Percentiles rank a stretch among this genome's conserved stretches.
These are phyloP conservation scores for Oreonectes daqikongensis DNA, from an alignment of 2,797 vertebrate species.

Conservation along the genomic window DNA sequence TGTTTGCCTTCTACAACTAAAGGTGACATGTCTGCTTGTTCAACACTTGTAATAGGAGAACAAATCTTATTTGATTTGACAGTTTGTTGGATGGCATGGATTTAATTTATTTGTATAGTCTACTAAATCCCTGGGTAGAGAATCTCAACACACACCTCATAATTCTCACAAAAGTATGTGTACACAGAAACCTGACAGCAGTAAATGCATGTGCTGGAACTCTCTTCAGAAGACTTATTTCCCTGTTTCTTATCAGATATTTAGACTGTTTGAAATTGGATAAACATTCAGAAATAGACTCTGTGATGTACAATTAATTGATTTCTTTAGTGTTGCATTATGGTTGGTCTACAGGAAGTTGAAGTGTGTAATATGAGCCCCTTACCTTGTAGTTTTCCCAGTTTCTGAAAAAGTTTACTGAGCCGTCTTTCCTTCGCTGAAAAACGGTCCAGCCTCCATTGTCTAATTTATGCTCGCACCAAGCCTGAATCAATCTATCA, in stretches of 20 bases:
- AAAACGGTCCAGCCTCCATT: constrained; percentile 98
- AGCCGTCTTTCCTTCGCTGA: constrained; percentile 92
- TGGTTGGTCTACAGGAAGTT: neutral
- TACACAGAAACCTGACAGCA: neutral
- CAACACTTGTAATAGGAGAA: neutral
- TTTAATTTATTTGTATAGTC: neutral
- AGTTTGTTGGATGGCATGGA: neutral
- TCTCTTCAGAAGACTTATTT: neutral
- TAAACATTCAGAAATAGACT: neutral
- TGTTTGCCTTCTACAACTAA: constrained; percentile 10
- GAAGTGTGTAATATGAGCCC: neutral
- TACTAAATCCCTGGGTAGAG: neutral
- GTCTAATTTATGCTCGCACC: constrained; percentile 95
- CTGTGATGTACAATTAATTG: neutral
- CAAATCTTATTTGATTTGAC: neutral
- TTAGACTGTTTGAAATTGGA: constrained; percentile 25
- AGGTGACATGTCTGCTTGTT: constrained; percentile 30
- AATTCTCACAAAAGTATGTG: neutral
- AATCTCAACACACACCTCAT: constrained; percentile 10
- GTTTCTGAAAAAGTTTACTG: constrained; percentile 97
- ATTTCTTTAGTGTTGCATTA: neutral
- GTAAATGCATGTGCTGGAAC: neutral
- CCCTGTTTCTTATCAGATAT: constrained; percentile 14
- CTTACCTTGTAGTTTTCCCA: constrained; percentile 98
- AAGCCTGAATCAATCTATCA: constrained; percentile 86